Conservation (phyloP, 2,113 vertebrate genomes). For the Gymnocephalus cernua region DNA sequence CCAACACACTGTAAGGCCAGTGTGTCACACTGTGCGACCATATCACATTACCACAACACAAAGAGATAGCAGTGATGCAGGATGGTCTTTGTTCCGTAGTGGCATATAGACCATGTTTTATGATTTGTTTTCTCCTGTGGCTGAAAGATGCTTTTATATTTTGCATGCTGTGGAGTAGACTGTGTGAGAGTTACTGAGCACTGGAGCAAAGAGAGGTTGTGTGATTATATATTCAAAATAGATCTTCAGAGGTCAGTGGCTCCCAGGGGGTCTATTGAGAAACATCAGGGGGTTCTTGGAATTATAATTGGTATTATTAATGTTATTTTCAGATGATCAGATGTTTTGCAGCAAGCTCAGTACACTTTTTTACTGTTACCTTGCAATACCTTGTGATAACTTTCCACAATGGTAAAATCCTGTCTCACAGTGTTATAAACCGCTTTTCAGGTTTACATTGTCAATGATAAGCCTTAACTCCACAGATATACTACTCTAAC, state of each 20-base stretch:
- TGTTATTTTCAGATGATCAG: neutral
- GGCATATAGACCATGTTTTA: conserved; percentile 40
- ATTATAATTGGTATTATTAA: neutral
- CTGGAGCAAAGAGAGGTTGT: conserved; percentile 14
- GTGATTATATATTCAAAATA: neutral
- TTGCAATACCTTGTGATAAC: neutral
- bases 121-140: conserved; percentile 27
- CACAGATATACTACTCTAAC: neutral
- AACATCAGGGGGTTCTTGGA: neutral
- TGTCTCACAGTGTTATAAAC: neutral
- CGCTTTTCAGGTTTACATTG: neutral
- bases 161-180: neutral
- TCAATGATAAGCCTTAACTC: neutral
- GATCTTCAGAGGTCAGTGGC: conserved; percentile 3
- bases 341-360: neutral
- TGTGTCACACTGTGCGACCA: conserved; percentile 42
- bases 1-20: conserved; percentile 42
- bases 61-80: conserved; percentile 47
- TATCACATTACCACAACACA: conserved; percentile 65
- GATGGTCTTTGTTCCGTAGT: conserved; percentile 18
- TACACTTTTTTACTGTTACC: neutral
- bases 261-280: neutral
- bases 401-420: neutral
- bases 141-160: conserved; percentile 31
- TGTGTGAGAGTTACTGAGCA: conserved; percentile 20